A percentile compares a stretch with the other conserved stretches of the same genome.
Evolutionary conservation across 1,140 invertebrate genomes (phyloP).

Genomic region (Papilio xuthus): DNA sequence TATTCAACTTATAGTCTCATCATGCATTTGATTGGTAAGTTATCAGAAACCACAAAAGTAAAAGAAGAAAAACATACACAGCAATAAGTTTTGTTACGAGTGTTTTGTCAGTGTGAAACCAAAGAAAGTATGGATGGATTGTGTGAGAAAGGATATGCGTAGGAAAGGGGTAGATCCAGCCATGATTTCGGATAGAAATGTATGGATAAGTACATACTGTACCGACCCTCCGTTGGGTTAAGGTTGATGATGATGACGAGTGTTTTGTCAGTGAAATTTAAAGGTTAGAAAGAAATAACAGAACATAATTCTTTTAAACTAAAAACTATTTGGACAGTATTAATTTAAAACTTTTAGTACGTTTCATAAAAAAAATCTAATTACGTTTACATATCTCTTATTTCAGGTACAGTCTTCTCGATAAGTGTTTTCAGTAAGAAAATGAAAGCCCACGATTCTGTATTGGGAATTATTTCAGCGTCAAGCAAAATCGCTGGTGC

Average conservation of each 20-base stretch:
- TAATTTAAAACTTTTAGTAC: background rate
- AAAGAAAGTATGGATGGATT: too few species aligned
- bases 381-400: conserved; percentile 7
- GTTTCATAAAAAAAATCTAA: background rate
- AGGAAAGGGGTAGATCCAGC: too few species aligned
- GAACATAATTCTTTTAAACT: too few species aligned
- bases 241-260: too few species aligned
- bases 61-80: background rate
- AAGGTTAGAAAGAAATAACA: too few species aligned
- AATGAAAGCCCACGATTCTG: conserved; percentile 68
- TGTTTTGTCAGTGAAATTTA: background rate
- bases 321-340: too few species aligned
- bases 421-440: conserved; percentile 76
- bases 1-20: conserved; percentile 73
- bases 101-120: too few species aligned
- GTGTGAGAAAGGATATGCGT: too few species aligned
- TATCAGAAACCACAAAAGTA: background rate
- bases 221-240: too few species aligned
- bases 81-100: too few species aligned
- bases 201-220: too few species aligned
- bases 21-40: conserved; percentile 73
- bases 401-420: conserved; percentile 70
- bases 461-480: conserved; percentile 74
- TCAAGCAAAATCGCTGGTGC: conserved; percentile 73
- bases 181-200: too few species aligned